A percentile compares a stretch with the other conserved stretches of the same genome.
phyloP scores from a whole-genome alignment of 2,888 invertebrate genomes.

The Drosophila lacicola region DNA sequence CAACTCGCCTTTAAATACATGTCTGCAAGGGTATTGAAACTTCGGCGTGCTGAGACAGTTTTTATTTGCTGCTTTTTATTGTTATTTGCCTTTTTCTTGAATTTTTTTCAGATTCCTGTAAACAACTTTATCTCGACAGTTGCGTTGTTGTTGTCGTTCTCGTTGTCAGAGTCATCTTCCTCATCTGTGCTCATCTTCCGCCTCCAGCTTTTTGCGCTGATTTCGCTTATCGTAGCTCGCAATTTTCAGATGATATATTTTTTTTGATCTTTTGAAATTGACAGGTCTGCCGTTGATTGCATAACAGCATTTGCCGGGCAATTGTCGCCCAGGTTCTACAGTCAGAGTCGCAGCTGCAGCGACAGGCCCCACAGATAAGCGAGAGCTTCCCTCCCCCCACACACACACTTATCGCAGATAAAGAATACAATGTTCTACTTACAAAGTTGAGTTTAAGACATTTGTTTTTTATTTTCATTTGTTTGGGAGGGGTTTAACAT shows the following conservation, averaged over 20 bases:
- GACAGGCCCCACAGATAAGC: conserved; percentile 52
- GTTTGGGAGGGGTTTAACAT: conserved; percentile 60
- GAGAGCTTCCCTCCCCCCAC: not conserved
- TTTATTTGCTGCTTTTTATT: conserved; percentile 48
- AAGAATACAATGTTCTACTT: conserved; percentile 39
- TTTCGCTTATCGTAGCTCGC: conserved; percentile 57
- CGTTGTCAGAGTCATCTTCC: conserved; percentile 11
- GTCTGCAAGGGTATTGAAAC: conserved; percentile 1
- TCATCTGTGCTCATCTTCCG: conserved; percentile 65
- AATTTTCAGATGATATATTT: conserved; percentile 15
- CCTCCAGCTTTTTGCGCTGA: conserved; percentile 49
- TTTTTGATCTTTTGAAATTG: not conserved
- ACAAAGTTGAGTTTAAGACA: conserved; percentile 37
- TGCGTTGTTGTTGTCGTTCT: conserved; percentile 23
- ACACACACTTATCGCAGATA: conserved; percentile 16
- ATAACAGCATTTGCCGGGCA: conserved; percentile 44
- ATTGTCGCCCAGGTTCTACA: conserved; percentile 56
- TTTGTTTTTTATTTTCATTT: conserved; percentile 46
- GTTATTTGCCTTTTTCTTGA: conserved; percentile 64
- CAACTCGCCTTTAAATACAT: too few species aligned
- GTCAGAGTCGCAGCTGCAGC: not conserved
- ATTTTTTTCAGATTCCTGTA: conserved; percentile 69
- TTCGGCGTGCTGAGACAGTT: not conserved
- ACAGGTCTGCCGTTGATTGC: conserved; percentile 47
- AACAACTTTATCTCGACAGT: conserved; percentile 80